Evolutionary conservation across 2,113 vertebrate genomes (phyloP), one percentile per base, ranked within the genome.

Genomic region (Salvelinus alpinus): DNA sequence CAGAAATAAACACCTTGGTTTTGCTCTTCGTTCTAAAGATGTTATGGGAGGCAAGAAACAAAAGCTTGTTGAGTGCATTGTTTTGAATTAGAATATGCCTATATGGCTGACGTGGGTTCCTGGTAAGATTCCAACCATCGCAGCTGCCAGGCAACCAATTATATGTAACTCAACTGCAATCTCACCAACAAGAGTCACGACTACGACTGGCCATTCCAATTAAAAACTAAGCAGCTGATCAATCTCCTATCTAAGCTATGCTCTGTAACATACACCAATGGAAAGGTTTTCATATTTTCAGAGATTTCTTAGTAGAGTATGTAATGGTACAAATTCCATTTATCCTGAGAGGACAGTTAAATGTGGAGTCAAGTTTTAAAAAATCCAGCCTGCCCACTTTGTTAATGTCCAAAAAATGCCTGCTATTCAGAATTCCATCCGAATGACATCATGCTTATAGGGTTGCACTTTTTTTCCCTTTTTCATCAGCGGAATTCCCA

Each of bases 401-500:
- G 66, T n/a, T 68, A 44, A 71, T 25, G 62, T 78, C 70, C 67
- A 81, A 87, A 75, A 80, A 80, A 76, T 82, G 87, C 83, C 82
- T 85, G 79, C 78, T 80, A 64, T 76, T 84, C 78, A 66, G 79
- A 84, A 91, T 91, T 90, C 87, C 85, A 84, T 83, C 81, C 75
- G 38, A 71, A 80, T 78, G 25, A 82, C 78, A 71, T 76, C 69
- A 78, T 78, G 25, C 13, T 60, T 6, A 27, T 27, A 13, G 11
- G 66, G 75, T 69, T 72, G 64, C 71, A 79, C 82, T 66, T 78
- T 73, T 73, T 87, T 79, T 71, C 27, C 74, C 68, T 20, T 47
- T 71, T 89, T 92, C 88, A 54, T 18, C 89, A 89, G 72, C 88
- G 89, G 85, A 91, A 91, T 90, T 88, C 87, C 89, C 88, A 90